Conservation (phyloP, 2,888 invertebrate genomes). For the Abscondita cerata region DNA sequence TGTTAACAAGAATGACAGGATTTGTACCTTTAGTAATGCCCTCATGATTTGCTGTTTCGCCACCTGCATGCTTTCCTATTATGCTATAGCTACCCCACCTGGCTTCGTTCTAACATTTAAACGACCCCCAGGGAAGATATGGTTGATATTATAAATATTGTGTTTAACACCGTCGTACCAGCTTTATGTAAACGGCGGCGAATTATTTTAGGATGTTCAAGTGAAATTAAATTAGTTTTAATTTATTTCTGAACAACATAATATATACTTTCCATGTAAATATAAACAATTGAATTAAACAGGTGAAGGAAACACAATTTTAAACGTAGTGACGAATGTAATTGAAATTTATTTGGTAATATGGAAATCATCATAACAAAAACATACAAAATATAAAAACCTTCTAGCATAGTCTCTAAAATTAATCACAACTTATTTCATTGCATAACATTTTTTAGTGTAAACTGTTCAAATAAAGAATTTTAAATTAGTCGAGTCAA, state of each 20-base stretch:
- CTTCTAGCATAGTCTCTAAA: too few species aligned
- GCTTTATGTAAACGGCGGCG: slow-evolving; percentile 18
- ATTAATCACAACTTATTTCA: too few species aligned
- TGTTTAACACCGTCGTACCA: slow-evolving; percentile 29
- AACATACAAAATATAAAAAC: too few species aligned
- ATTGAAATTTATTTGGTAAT: too few species aligned
- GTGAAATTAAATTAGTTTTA: slow-evolving; percentile 19
- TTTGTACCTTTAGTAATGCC: slow-evolving; percentile 29
- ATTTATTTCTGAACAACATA: slow-evolving; percentile 11
- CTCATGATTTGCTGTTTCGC: slow-evolving; percentile 28
- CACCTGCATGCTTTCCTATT: slow-evolving; percentile 32
- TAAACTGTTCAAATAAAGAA: too few species aligned
- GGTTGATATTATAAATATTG: slow-evolving; percentile 29
- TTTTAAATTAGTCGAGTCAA: too few species aligned
- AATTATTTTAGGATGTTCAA: slow-evolving; percentile 16
- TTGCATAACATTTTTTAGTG: too few species aligned
- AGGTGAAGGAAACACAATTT: too few species aligned
- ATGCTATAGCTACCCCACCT: slow-evolving; percentile 25
- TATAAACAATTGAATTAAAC: slow-evolving; percentile 9
- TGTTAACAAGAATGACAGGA: slow-evolving; percentile 31
- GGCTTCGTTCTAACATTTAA: slow-evolving; percentile 24
- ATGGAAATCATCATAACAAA: too few species aligned
- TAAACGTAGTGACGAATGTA: too few species aligned
- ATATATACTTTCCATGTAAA: background rate
- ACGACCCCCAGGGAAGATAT: slow-evolving; percentile 22